These are phyloP conservation scores for Norana najaformis DNA, from an alignment of 2,888 invertebrate species.

Conservation along the genomic window DNA sequence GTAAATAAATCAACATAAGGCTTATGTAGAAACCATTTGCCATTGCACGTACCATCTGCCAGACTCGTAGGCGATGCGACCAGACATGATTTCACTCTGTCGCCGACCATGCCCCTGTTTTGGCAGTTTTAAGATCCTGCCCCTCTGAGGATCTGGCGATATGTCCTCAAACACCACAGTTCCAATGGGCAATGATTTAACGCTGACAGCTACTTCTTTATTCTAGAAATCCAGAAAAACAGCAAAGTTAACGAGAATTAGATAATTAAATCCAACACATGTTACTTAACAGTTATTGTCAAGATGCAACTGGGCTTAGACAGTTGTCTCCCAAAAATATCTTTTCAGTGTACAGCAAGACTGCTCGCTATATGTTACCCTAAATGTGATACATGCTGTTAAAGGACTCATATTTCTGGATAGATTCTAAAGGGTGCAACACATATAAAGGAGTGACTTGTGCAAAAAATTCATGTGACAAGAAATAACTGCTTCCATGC, in stretches of 20 bases:
- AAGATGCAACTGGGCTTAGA: not conserved
- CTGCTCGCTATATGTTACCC: too few relatives aligned
- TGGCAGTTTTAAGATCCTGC: constrained; percentile 56
- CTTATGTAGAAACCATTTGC: not conserved
- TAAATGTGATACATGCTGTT: too few relatives aligned
- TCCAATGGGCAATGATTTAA: constrained; percentile 84
- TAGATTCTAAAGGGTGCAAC: too few relatives aligned
- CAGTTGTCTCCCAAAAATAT: too few relatives aligned
- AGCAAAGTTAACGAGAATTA: not conserved
- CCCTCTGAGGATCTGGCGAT: constrained; percentile 72
- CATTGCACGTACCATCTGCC: not conserved
- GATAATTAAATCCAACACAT: not conserved
- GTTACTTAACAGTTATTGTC: not conserved
- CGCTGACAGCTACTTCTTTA: constrained; percentile 93
- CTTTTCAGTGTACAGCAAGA: too few relatives aligned
- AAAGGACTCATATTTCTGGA: too few relatives aligned
- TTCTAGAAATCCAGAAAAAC: constrained; percentile 69
- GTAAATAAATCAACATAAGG: not conserved
- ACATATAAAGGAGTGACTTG: too few relatives aligned
- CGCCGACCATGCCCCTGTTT: constrained; percentile 44
- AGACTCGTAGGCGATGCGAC: constrained; percentile 10
- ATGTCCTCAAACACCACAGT: constrained; percentile 96
- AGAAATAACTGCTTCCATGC: not conserved
- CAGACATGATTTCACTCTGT: constrained; percentile 23
- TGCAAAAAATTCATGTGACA: not conserved